These are phyloP conservation scores for Choristoneura fumiferana DNA, from an alignment of 1,140 invertebrate genomes.

Conservation along the genomic window DNA sequence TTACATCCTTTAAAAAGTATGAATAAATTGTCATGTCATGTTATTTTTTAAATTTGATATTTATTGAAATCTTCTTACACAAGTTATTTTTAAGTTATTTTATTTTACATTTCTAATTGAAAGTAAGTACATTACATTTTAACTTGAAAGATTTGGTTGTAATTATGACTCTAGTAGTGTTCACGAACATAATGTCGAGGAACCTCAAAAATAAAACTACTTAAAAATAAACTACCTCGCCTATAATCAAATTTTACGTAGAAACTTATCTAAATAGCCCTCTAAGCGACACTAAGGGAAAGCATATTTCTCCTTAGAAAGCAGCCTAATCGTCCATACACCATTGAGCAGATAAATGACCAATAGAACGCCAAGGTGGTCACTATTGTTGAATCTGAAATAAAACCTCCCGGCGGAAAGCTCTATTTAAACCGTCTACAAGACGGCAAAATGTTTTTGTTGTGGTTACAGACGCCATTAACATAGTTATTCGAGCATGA, in stretches of 20 bases:
- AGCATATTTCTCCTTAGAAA: constrained; percentile 14
- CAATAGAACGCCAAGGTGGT: constrained; percentile 9
- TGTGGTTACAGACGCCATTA: constrained; percentile 41
- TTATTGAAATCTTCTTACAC: too few relatives aligned
- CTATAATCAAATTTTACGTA: background rate
- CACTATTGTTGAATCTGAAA: constrained; percentile 23
- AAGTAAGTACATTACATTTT: too few relatives aligned
- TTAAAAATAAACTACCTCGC: too few relatives aligned
- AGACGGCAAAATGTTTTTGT: constrained; percentile 47
- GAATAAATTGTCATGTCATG: too few relatives aligned
- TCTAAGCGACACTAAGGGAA: background rate
- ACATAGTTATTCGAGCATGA: constrained; percentile 57
- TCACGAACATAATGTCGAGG: too few relatives aligned
- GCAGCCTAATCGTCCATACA: constrained; percentile 11
- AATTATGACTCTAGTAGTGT: too few relatives aligned
- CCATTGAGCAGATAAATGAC: constrained; percentile 12
- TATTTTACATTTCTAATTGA: too few relatives aligned
- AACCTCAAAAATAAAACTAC: too few relatives aligned
- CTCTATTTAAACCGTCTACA: constrained; percentile 17
- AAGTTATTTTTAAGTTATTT: too few relatives aligned
- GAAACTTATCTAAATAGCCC: constrained; percentile 1
- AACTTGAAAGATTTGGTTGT: too few relatives aligned
- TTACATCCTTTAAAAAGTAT: too few relatives aligned
- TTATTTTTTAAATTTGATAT: too few relatives aligned
- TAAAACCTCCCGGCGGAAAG: constrained; percentile 22